Conservation (phyloP, 2,888 invertebrate species). For the Apodemia zela region DNA sequence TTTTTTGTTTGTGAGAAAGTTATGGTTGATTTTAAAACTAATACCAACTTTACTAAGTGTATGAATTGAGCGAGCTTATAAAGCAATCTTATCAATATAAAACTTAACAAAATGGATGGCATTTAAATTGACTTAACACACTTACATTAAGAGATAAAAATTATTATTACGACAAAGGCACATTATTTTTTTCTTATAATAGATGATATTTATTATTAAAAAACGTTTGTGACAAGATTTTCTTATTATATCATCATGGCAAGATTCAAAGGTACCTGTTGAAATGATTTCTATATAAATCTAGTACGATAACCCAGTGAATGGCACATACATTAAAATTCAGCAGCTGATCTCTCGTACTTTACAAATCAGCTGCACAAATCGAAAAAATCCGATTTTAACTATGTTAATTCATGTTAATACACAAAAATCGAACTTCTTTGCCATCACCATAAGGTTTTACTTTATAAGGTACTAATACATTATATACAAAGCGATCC, state of each 20-base stretch:
- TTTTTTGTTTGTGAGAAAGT: slow-evolving; percentile 39
- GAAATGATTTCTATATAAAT: slow-evolving; percentile 67
- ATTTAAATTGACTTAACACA: slow-evolving; percentile 79
- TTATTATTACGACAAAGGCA: slow-evolving; percentile 75
- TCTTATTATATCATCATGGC: slow-evolving; percentile 79
- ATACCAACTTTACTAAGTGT: slow-evolving; percentile 66
- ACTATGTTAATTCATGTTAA: slow-evolving; percentile 41
- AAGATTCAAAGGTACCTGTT: slow-evolving; percentile 80
- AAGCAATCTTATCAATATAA: slow-evolving; percentile 72
- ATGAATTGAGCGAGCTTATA: slow-evolving; percentile 78
- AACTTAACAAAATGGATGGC: slow-evolving; percentile 81
- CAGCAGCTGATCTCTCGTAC: slow-evolving; percentile 45
- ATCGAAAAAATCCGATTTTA: slow-evolving; percentile 39
- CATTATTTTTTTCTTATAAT: slow-evolving; percentile 60
- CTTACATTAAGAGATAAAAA: slow-evolving; percentile 65
- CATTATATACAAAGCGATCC: slow-evolving; percentile 66
- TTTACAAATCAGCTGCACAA: slow-evolving; percentile 41
- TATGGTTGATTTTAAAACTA: slow-evolving; percentile 53
- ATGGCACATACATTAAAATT: slow-evolving; percentile 73
- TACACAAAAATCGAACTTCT: slow-evolving; percentile 36
- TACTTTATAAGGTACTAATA: slow-evolving; percentile 70
- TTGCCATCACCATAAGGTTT: slow-evolving; percentile 60
- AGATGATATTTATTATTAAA: slow-evolving; percentile 55
- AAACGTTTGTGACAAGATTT: slow-evolving; percentile 71
- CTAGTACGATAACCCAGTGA: slow-evolving; percentile 73